Conservation (phyloP, 2,888 invertebrate genomes). For the Linyphia triangularis region DNA sequence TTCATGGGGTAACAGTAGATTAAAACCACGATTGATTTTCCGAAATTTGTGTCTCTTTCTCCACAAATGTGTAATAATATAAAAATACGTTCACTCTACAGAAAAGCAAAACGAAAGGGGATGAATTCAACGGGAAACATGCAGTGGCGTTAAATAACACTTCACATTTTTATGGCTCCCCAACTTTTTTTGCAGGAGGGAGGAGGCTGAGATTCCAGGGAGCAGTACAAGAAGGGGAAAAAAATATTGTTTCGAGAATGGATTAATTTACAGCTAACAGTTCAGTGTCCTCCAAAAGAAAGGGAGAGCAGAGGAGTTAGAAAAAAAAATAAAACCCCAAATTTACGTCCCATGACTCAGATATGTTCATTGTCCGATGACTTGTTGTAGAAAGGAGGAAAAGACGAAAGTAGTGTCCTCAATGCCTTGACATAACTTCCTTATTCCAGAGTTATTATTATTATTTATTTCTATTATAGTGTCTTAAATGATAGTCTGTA, state of each 20-base stretch:
- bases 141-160: neutral
- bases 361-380: constrained; percentile 26
- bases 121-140: no score
- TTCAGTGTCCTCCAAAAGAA: constrained; percentile 20
- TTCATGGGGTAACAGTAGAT: no score
- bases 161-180: neutral
- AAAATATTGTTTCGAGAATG: neutral
- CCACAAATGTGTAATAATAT: no score
- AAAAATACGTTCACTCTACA: no score
- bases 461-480: neutral
- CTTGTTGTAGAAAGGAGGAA: constrained; percentile 4
- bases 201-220: neutral
- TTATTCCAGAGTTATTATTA: neutral
- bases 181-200: neutral
- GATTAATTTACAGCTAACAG: constrained; percentile 29
- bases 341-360: constrained; percentile 45
- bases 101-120: no score
- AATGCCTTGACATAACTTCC: neutral
- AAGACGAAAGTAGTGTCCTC: neutral
- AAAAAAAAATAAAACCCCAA: constrained; percentile 3
- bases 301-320: neutral
- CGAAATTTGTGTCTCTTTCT: no score
- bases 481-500: neutral
- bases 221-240: neutral
- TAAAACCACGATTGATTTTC: no score